These are phyloP conservation scores for Gopherus flavomarginatus DNA, from an alignment of 2,113 vertebrate species.

Conservation along the genomic window DNA sequence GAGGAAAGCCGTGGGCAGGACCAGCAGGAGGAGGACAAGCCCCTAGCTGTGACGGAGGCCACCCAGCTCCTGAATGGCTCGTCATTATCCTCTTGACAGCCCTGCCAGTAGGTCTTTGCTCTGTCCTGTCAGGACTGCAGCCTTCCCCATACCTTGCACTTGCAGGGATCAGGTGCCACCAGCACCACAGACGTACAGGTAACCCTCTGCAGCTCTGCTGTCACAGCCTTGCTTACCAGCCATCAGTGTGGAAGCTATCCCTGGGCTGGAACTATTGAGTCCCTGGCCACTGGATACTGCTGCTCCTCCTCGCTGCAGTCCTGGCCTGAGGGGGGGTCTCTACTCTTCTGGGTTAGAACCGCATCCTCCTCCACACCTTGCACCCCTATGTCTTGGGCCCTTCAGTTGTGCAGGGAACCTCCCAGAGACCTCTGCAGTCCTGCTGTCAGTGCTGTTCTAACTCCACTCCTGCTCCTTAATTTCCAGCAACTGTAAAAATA, in stretches of 20 bases:
- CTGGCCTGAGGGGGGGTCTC: background rate
- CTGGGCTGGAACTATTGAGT: background rate
- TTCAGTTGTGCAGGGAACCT: background rate
- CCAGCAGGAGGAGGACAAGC: background rate
- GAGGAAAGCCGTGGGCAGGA: background rate
- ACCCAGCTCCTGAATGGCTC: background rate
- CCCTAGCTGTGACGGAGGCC: background rate
- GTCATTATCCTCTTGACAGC: background rate
- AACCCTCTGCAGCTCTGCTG: no score
- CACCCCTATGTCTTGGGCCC: background rate
- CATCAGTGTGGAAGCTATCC: background rate
- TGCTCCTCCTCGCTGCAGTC: background rate
- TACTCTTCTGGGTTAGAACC: background rate
- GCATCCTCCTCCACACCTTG: background rate
- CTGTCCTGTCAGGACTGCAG: background rate
- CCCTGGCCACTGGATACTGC: background rate
- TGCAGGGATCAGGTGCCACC: background rate
- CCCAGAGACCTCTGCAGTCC: background rate
- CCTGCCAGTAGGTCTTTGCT: background rate
- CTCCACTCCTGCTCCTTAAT: no score
- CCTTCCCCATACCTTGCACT: background rate
- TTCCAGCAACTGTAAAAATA: no score
- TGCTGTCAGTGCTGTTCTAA: background rate
- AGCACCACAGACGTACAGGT: background rate
- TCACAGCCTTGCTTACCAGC: background rate